Evolutionary conservation across 2,888 invertebrate genomes (phyloP).

Genomic region (Mimumesa dahlbomi): DNA sequence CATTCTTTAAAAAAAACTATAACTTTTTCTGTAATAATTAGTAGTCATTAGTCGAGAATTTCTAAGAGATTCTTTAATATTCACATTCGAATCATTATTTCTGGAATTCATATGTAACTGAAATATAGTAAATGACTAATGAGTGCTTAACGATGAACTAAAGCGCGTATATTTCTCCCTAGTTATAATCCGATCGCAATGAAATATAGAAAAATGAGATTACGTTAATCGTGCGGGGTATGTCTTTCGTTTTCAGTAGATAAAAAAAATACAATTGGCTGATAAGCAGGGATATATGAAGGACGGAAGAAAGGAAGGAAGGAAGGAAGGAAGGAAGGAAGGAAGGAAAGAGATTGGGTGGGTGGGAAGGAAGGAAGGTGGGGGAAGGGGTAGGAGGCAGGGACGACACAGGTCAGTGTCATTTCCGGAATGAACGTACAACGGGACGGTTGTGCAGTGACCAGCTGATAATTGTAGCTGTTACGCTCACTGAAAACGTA

Average conservation of each 20-base stretch:
- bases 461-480: slow-evolving; percentile 56
- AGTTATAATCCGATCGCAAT: too few species aligned
- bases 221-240: too few species aligned
- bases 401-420: slow-evolving; percentile 62
- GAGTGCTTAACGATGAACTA: too few species aligned
- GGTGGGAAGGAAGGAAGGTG: slow-evolving; percentile 60
- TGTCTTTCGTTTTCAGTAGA: too few species aligned
- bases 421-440: slow-evolving; percentile 62
- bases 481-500: slow-evolving; percentile 31
- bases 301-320: slow-evolving; percentile 55
- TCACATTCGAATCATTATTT: too few species aligned
- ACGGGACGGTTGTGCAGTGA: slow-evolving; percentile 27
- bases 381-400: slow-evolving; percentile 60
- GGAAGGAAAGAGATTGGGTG: slow-evolving; percentile 63
- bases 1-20: too few species aligned
- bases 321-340: slow-evolving; percentile 61
- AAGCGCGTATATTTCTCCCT: too few species aligned
- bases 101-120: too few species aligned
- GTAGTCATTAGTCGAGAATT: background rate
- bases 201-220: too few species aligned
- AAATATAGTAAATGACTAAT: too few species aligned
- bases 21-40: background rate
- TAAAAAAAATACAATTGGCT: too few species aligned
- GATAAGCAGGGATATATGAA: slow-evolving; percentile 28
- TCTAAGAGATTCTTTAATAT: background rate